Evolutionary conservation across 1,140 invertebrate genomes (phyloP).

Genomic region (Lerema accius): DNA sequence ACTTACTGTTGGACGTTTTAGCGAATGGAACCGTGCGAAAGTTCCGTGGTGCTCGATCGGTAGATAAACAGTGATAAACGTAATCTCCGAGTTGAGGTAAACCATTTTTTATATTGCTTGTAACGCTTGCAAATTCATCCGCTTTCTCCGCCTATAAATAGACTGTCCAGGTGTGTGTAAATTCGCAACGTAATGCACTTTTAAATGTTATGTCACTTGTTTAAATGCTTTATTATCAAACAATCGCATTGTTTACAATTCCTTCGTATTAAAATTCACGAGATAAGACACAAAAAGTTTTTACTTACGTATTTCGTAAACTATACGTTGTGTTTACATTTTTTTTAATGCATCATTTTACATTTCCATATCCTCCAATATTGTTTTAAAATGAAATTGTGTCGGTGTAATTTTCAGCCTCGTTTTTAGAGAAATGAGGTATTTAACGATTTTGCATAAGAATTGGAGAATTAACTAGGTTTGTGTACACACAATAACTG

Average conservation of each 20-base stretch:
- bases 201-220: constrained; percentile 39
- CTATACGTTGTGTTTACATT: too few species aligned
- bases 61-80: constrained; percentile 26
- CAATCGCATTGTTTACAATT: constrained; percentile 9
- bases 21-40: constrained; percentile 44
- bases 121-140: constrained; percentile 37
- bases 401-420: too few species aligned
- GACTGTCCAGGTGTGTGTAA: constrained; percentile 50
- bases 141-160: constrained; percentile 63
- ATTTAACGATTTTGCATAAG: too few species aligned
- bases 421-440: too few species aligned
- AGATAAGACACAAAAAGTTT: not conserved
- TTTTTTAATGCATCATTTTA: too few species aligned
- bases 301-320: too few species aligned
- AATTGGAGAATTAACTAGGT: too few species aligned
- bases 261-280: not conserved
- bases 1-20: constrained; percentile 40
- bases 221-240: not conserved
- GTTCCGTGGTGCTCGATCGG: constrained; percentile 32
- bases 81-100: constrained; percentile 25
- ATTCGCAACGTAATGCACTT: constrained; percentile 39
- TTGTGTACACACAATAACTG: not conserved
- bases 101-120: constrained; percentile 24
- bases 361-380: too few species aligned
- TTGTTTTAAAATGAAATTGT: too few species aligned